phyloP scores from a whole-genome alignment of 2,113 vertebrate species.

The Anolis carolinensis region DNA sequence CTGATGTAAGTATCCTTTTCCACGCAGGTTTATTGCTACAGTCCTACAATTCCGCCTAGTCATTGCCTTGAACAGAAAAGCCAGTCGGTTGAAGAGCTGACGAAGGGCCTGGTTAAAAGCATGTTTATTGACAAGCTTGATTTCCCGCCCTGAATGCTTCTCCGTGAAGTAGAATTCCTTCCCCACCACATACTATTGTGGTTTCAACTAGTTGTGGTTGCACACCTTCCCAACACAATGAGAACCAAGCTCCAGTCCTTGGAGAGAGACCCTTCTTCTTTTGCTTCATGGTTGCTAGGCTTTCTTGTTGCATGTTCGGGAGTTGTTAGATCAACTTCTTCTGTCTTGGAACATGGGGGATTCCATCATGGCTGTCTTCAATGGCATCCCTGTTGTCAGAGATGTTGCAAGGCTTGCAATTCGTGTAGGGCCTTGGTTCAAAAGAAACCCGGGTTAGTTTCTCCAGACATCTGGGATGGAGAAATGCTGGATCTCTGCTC shows the following conservation, averaged over 20 bases:
- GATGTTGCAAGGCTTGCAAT: background rate
- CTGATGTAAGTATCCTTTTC: too few species aligned
- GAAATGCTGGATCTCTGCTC: too few species aligned
- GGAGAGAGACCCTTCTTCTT: too few species aligned
- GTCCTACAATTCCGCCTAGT: conserved; percentile 39
- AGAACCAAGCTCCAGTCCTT: background rate
- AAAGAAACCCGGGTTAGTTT: too few species aligned
- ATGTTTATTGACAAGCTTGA: conserved; percentile 36
- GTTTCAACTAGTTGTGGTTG: background rate
- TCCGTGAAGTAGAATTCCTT: background rate
- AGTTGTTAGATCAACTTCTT: too few species aligned
- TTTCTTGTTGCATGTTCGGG: background rate
- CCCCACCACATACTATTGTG: background rate
- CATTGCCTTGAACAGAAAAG: conserved; percentile 46
- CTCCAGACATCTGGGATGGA: too few species aligned
- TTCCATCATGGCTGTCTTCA: background rate
- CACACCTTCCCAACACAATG: too few species aligned
- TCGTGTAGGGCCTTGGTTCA: background rate
- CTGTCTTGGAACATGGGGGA: too few species aligned
- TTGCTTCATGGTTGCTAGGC: background rate
- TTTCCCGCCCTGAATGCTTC: background rate
- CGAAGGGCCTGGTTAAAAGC: conserved; percentile 44
- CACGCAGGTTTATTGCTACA: background rate
- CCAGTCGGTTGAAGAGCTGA: conserved; percentile 8
- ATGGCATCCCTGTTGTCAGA: background rate